Base-by-base conservation (phyloP, 1,140 invertebrate genomes). In the Neocloeon triangulifer region DNA sequence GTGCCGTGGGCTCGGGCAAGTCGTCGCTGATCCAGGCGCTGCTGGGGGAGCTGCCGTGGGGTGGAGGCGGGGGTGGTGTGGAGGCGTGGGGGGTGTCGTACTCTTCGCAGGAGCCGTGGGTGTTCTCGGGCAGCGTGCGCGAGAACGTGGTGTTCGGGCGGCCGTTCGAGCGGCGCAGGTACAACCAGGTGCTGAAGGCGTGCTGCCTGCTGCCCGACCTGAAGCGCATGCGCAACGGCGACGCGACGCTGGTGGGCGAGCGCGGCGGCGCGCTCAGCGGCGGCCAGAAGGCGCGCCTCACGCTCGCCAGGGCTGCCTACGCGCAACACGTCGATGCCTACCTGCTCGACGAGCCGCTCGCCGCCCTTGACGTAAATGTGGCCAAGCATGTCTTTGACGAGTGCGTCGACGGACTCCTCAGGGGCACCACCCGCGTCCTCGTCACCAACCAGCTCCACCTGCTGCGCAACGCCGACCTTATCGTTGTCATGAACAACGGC, bases 141-240 rank as follows among this genome's bases (percentile, higher is more conserved):
- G 67, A 82, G 37, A 86, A 86, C 49, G 79, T 86, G 30, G 40
- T 78, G 0, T 84, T 85, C 44, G 79, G 77, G 0, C 46, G 62
- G 27, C 34, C 50, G 0, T 70, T 62, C 40, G 57, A 76, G 35
- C 37, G 41, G 12, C 42, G 43, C 31, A 61, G 60, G 30, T 63
- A 66, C 43, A 56, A 64, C 12, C 41, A 47, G n/a, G 22, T n/a
- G 8, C 8, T 23, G n/a, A 23, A 23, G n/a, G 22, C n/a, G 22
- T 55, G 55, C 38, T 41, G 42, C 12, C 29, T 49, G 12, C 38
- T 45, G 13, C 36, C 38, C 13, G 63, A 66, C 39, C 40, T 65
- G 18, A 42, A 49, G 17, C 43, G 51, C 18, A 50, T 64, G 37
- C 51, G 58, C 1, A 41, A 56, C 39, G 53, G 57, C 30, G 62